Percentiles rank a stretch among this genome's conserved stretches.
phyloP scores from a whole-genome alignment of 2,113 vertebrate genomes.

The Orthonyx spaldingii region DNA sequence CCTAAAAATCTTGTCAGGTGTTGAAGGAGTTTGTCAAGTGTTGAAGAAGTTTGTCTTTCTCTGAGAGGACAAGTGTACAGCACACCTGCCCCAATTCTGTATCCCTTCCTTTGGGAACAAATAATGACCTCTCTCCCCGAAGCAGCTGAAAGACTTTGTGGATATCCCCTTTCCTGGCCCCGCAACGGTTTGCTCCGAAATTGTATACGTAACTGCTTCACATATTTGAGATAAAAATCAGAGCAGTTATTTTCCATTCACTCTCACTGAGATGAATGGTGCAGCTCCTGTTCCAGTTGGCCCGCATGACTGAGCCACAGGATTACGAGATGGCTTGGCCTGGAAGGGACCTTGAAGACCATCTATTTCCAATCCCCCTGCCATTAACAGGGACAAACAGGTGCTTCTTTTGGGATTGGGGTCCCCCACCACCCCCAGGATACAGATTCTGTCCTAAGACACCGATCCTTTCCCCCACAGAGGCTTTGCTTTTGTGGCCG shows the following conservation, averaged over 20 bases:
- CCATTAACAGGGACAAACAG: background rate
- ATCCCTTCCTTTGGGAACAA: background rate
- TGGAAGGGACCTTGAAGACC: background rate
- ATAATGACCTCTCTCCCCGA: fast-evolving
- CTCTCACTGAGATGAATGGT: background rate
- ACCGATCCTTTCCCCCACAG: background rate
- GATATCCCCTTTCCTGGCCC: background rate
- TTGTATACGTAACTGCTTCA: background rate
- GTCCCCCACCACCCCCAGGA: fast-evolving
- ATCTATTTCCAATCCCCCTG: background rate
- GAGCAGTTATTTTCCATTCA: background rate
- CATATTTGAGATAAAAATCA: background rate
- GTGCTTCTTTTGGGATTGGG: background rate
- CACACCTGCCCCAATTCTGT: background rate
- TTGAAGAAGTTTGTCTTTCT: background rate
- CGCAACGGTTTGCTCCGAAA: background rate
- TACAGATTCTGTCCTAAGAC: no score
- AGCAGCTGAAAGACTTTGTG: background rate
- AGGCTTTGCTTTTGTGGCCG: background rate
- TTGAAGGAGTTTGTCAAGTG: no score
- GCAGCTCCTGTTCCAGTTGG: background rate
- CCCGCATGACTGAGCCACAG: background rate
- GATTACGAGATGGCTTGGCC: no score
- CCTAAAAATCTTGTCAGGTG: background rate
- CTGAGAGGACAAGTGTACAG: fast-evolving